Percentiles rank a stretch among this genome's conserved stretches.
Evolutionary conservation across 2,113 vertebrate genomes (phyloP).

Genomic region (Tetrao urogallus): DNA sequence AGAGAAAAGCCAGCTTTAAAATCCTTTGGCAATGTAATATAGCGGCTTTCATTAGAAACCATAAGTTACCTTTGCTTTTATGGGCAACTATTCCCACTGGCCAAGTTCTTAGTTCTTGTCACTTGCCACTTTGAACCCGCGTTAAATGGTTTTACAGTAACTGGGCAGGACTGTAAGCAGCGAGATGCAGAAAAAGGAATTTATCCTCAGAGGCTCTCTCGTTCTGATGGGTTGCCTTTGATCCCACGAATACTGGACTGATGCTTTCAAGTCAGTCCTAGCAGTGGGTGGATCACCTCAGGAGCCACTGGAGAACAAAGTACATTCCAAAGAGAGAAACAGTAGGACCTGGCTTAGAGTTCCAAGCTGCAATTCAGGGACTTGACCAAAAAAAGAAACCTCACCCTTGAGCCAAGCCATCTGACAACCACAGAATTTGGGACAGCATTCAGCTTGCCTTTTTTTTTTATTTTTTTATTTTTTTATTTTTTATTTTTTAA

Average conservation of each 20-base stretch:
- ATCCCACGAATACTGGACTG: background rate
- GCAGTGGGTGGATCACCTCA: constrained; percentile 25
- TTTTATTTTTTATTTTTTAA: background rate
- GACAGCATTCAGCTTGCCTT: background rate
- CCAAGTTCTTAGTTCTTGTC: constrained; percentile 26
- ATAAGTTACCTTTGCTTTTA: constrained; percentile 18
- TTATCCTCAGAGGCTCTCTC: constrained; percentile 8
- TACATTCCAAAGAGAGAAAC: constrained; percentile 38
- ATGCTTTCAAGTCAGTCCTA: constrained; percentile 4
- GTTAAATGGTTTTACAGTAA: constrained; percentile 18
- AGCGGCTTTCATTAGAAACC: background rate
- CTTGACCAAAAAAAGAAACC: constrained; percentile 19
- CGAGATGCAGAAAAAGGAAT: background rate
- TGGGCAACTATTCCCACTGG: background rate
- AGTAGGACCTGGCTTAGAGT: constrained; percentile 27
- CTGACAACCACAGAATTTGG: constrained; percentile 31
- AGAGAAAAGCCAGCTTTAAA: background rate
- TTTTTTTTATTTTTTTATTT: constrained; percentile 12
- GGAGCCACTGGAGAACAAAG: constrained; percentile 44
- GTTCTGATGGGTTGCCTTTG: constrained; percentile 23
- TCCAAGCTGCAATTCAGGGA: background rate
- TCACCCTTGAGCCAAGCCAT: constrained; percentile 4
- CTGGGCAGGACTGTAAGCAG: background rate
- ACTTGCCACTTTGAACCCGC: constrained; percentile 6
- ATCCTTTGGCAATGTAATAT: background rate